phyloP scores from a whole-genome alignment of 2,797 vertebrate species.

The Muscicapa striata region DNA sequence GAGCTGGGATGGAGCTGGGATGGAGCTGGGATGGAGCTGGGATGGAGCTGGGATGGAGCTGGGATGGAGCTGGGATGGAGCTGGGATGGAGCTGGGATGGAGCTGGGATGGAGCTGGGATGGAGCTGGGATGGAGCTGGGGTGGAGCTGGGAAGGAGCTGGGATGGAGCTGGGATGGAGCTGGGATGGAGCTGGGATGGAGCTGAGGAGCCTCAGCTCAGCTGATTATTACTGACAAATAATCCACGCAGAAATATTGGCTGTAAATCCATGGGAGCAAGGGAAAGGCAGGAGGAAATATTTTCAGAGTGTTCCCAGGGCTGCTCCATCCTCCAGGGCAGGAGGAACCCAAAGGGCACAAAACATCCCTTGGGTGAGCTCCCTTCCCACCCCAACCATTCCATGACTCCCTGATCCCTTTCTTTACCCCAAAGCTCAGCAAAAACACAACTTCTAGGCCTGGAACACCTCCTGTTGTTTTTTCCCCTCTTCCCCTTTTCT shows the following conservation, averaged over 20 bases:
- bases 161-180: no score
- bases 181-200: no score
- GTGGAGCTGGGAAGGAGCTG: no score
- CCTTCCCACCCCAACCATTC: background rate
- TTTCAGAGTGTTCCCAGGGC: background rate
- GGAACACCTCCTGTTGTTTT: background rate
- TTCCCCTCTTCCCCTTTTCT: background rate
- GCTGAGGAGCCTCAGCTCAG: background rate
- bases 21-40: no score
- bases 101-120: no score
- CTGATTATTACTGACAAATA: background rate
- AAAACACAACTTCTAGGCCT: background rate
- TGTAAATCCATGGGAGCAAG: background rate
- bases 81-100: no score
- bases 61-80: no score
- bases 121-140: no score
- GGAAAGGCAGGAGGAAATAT: background rate
- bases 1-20: background rate
- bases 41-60: fast-evolving
- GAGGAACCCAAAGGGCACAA: background rate
- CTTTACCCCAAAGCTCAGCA: background rate
- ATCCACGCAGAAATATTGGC: no score
- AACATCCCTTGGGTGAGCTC: background rate
- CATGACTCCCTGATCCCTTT: no score
- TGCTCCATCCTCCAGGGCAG: background rate